Evolutionary conservation across 1,140 invertebrate genomes (phyloP).

Genomic region (Ceratina australensis): DNA sequence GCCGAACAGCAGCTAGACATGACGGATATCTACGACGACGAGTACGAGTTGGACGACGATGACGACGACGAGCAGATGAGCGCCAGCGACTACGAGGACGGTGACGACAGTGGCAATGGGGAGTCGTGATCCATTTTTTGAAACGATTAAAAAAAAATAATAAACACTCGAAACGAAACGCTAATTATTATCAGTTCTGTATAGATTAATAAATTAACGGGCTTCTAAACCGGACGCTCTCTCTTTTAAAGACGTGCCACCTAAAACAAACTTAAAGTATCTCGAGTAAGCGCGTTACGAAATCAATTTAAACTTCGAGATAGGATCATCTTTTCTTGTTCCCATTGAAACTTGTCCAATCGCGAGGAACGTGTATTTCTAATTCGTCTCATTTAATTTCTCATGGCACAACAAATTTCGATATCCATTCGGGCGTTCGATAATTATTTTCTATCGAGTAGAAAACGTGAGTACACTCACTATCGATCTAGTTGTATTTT

Average conservation of each 20-base stretch:
- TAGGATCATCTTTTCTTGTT: conserved; percentile 15
- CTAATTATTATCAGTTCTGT: conserved; percentile 68
- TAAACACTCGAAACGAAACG: conserved; percentile 37
- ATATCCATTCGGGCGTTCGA: too few relatives aligned
- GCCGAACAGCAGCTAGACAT: conserved; percentile 90
- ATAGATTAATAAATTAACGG: conserved; percentile 73
- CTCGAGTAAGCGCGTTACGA: conserved; percentile 38
- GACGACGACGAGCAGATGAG: conserved; percentile 83
- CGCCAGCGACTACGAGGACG: conserved; percentile 85
- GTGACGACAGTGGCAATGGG: conserved; percentile 90
- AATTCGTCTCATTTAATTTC: too few relatives aligned
- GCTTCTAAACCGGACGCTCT: conserved; percentile 70
- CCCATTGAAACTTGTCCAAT: too few relatives aligned
- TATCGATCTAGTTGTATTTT: not conserved
- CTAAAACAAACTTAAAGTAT: conserved; percentile 18
- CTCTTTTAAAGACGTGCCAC: conserved; percentile 41
- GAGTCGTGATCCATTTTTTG: conserved; percentile 82
- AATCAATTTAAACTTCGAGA: not conserved
- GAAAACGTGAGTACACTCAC: too few relatives aligned
- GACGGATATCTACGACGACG: conserved; percentile 96
- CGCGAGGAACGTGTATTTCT: too few relatives aligned
- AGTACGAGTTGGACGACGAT: conserved; percentile 90
- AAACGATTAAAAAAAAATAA: conserved; percentile 41
- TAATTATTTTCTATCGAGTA: too few relatives aligned
- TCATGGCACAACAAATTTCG: too few relatives aligned